A percentile compares a stretch with the other conserved stretches of the same genome.
phyloP scores from a whole-genome alignment of 2,888 invertebrate genomes.

The Drosophila subsilvestris region DNA sequence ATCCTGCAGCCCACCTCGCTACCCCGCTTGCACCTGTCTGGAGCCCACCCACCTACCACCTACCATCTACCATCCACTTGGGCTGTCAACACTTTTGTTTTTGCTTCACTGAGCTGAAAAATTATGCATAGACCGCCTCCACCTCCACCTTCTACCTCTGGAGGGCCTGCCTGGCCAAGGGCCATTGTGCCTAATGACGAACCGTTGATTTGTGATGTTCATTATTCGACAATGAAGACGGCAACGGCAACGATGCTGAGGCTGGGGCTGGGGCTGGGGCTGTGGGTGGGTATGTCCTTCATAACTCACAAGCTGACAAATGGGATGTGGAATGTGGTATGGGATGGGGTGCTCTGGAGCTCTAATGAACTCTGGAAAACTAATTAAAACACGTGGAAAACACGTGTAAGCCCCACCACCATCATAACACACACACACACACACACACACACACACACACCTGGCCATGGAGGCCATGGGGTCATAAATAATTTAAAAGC shows the following conservation, averaged over 20 bases:
- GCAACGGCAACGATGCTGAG: conserved; percentile 18
- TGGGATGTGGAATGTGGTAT: conserved; percentile 3
- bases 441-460: background rate
- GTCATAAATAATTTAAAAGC: conserved; percentile 66
- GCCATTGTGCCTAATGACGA: conserved; percentile 68
- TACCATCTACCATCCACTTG: conserved; percentile 5
- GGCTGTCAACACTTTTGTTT: conserved; percentile 46
- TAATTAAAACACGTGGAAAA: conserved; percentile 75
- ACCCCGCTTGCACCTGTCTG: background rate
- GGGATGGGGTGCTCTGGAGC: conserved; percentile 5
- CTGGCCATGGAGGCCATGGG: conserved; percentile 20
- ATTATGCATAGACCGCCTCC: conserved; percentile 54
- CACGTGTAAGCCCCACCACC: conserved; percentile 15
- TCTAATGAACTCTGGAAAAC: conserved; percentile 75
- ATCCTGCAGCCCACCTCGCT: conserved; percentile 15
- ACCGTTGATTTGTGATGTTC: conserved; percentile 76
- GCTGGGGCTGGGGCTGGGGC: background rate
- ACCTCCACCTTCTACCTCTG: conserved; percentile 1
- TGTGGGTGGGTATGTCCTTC: conserved; percentile 7
- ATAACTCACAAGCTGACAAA: conserved; percentile 55
- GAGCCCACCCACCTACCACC: background rate
- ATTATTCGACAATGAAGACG: conserved; percentile 61
- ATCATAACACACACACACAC: conserved; percentile 37
- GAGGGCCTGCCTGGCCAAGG: background rate
- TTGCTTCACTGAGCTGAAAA: conserved; percentile 76